Evolutionary conservation across 2,888 invertebrate species (phyloP).

Genomic region (Atrina japonica): DNA sequence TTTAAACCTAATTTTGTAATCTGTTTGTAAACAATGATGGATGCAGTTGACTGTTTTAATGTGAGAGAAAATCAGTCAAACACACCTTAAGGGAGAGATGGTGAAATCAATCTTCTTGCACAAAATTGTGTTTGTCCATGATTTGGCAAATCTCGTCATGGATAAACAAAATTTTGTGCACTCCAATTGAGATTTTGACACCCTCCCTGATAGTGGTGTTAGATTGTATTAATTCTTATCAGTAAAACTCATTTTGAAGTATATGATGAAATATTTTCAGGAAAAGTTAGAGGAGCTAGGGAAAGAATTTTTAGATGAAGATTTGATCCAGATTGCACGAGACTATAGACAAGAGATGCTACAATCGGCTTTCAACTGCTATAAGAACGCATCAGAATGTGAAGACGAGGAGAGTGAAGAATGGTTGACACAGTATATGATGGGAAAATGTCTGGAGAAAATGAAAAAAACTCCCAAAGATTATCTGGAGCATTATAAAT

Average conservation of each 20-base stretch:
- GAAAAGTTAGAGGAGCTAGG: slow-evolving; percentile 18
- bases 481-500: slow-evolving; percentile 90
- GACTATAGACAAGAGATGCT: slow-evolving; percentile 90
- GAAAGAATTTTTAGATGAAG: slow-evolving; percentile 60
- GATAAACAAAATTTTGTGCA: no score
- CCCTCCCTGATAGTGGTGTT: no score
- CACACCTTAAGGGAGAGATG: no score
- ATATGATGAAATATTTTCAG: not conserved
- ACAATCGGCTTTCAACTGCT: slow-evolving; percentile 89
- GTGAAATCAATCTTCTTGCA: no score
- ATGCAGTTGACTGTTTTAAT: no score
- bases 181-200: no score
- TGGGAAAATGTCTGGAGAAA: slow-evolving; percentile 97
- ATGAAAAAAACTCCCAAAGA: slow-evolving; percentile 87
- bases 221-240: no score
- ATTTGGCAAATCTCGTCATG: no score
- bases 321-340: slow-evolving; percentile 85
- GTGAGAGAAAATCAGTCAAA: no score
- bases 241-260: not conserved
- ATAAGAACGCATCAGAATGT: slow-evolving; percentile 82
- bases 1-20: no score
- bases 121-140: no score
- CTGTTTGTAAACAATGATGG: no score
- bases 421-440: slow-evolving; percentile 96
- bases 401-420: slow-evolving; percentile 87